Conservation (phyloP, 2,113 vertebrate species). For the Megaptera novaeangliae region DNA sequence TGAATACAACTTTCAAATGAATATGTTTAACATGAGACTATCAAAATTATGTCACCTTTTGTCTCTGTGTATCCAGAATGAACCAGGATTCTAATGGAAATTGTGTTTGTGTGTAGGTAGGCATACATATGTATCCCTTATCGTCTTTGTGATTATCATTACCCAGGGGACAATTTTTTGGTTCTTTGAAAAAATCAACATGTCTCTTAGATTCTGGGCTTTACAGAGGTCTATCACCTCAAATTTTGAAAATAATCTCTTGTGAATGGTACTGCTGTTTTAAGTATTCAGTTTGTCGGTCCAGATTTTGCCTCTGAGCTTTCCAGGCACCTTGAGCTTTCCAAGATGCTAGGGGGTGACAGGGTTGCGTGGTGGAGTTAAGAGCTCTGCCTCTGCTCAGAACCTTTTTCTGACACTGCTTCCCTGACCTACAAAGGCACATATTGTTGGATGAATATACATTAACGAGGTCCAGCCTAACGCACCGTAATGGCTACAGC, state of each 20-base stretch:
- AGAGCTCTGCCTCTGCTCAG: background rate
- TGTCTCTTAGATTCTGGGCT: background rate
- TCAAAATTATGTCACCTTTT: background rate
- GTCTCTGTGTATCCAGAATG: background rate
- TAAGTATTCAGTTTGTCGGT: background rate
- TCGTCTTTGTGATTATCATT: background rate
- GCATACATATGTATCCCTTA: background rate
- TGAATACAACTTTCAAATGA: background rate
- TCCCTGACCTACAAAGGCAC: background rate
- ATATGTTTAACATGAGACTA: background rate
- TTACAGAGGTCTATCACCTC: background rate
- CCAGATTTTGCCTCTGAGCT: background rate
- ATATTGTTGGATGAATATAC: background rate
- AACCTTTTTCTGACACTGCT: background rate
- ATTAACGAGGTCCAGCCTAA: background rate
- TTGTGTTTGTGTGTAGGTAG: background rate
- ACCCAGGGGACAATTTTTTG: background rate
- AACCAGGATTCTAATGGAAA: background rate
- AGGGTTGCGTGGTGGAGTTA: background rate
- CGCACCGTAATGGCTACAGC: background rate
- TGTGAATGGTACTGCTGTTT: background rate
- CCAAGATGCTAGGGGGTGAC: background rate
- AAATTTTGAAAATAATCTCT: background rate
- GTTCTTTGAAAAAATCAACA: background rate
- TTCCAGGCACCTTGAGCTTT: background rate